Conservation (phyloP, 64 coral and sea anemone genomes). For the Anthopleura sola region DNA sequence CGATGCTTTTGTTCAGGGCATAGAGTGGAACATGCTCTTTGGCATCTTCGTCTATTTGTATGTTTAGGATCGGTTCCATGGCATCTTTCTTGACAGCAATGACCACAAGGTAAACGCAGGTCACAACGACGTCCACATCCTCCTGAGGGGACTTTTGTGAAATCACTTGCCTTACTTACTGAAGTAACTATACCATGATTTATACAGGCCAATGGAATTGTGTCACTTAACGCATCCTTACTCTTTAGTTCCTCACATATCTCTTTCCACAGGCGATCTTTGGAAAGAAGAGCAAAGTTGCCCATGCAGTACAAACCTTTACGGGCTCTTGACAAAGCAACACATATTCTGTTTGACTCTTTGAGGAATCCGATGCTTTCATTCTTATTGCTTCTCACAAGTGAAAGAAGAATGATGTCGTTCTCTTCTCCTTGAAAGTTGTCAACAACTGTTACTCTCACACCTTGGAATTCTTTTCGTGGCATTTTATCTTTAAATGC, state of each 20-base stretch:
- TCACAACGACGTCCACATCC: conserved; percentile 38
- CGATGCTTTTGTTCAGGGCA: conserved; percentile 6
- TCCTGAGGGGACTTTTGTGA: conserved; percentile 25
- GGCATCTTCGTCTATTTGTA: neutral
- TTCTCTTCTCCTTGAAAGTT: conserved; percentile 86
- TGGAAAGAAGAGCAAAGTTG: conserved; percentile 22
- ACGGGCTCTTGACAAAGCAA: conserved; percentile 43
- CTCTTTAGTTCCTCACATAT: conserved; percentile 19
- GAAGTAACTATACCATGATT: conserved; percentile 46
- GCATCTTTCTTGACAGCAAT: conserved; percentile 8
- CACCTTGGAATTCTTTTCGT: conserved; percentile 39
- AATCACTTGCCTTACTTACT: conserved; percentile 19
- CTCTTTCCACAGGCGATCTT: conserved; percentile 25
- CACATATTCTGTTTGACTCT: conserved; percentile 54
- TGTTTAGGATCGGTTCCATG: conserved; percentile 19
- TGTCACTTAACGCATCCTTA: neutral
- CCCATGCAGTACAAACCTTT: conserved; percentile 53
- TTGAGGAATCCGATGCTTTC: conserved; percentile 68
- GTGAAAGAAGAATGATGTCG: conserved; percentile 78
- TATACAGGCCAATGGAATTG: conserved; percentile 34
- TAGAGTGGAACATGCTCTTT: neutral
- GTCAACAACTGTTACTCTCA: conserved; percentile 72
- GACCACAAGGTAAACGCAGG: conserved; percentile 26
- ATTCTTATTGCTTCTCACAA: conserved; percentile 67
- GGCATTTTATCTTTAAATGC: conserved; percentile 65